These are phyloP conservation scores for Eupeodes luniger DNA, from an alignment of 2,888 invertebrate genomes.

Conservation along the genomic window DNA sequence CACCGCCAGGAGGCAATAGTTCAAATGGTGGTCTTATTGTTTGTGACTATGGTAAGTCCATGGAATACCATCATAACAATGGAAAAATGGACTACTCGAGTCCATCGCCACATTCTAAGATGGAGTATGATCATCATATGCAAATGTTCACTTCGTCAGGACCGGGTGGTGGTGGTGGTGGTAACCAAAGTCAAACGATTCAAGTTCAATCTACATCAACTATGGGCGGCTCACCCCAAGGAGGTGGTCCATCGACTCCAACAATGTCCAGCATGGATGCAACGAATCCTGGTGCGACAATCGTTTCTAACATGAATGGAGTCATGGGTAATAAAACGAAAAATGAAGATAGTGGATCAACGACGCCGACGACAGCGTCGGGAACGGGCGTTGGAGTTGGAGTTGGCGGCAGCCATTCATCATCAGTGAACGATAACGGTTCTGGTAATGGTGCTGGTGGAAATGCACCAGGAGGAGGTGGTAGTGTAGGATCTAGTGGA, in stretches of 20 bases:
- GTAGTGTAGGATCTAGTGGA: constrained; percentile 44
- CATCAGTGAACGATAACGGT: constrained; percentile 71
- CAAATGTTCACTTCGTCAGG: constrained; percentile 81
- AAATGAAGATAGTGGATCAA: constrained; percentile 65
- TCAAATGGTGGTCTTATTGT: constrained; percentile 75
- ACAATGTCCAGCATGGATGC: constrained; percentile 76
- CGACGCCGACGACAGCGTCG: constrained; percentile 61
- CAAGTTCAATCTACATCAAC: constrained; percentile 71
- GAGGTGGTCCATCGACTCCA: constrained; percentile 65
- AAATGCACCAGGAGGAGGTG: constrained; percentile 60
- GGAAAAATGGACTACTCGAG: constrained; percentile 81
- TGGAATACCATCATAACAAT: constrained; percentile 79
- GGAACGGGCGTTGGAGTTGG: constrained; percentile 41
- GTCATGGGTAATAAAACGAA: constrained; percentile 73
- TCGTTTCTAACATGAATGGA: constrained; percentile 74
- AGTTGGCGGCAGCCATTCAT: constrained; percentile 64
- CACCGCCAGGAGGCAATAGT: constrained; percentile 78
- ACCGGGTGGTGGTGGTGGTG: constrained; percentile 68
- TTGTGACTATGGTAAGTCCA: constrained; percentile 65
- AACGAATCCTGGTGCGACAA: constrained; percentile 58
- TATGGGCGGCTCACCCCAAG: constrained; percentile 59
- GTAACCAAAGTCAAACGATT: constrained; percentile 72
- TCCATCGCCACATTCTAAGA: constrained; percentile 79
- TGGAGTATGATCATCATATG: constrained; percentile 81
- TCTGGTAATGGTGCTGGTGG: constrained; percentile 54